Evolutionary conservation across 2,113 vertebrate genomes (phyloP).

Genomic region (Pithys albifrons): DNA sequence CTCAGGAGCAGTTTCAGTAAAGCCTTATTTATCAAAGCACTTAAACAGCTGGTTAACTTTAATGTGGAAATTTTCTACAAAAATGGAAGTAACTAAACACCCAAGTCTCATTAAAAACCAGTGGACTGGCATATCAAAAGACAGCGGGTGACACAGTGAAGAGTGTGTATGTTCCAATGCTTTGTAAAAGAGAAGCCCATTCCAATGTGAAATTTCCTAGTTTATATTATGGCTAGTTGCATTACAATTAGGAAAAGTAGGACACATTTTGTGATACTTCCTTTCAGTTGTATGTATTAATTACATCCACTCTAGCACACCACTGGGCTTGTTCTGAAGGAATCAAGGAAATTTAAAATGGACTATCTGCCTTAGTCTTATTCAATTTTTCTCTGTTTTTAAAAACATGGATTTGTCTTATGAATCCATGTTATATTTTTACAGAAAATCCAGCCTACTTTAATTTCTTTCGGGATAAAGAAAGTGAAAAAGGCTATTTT

Average conservation of each 20-base stretch:
- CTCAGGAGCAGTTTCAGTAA: not conserved
- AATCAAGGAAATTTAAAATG: not conserved
- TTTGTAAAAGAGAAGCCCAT: not conserved
- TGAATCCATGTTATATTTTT: not conserved
- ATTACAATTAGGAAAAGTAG: not conserved
- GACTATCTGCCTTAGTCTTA: not conserved
- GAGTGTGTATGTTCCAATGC: rapidly evolving
- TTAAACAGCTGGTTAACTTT: not conserved
- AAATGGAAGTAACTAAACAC: not conserved
- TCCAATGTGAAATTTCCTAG: not conserved
- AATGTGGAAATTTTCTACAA: not conserved
- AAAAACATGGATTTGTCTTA: not conserved
- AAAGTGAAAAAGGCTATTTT: not conserved
- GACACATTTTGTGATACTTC: not conserved
- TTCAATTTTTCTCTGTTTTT: not conserved
- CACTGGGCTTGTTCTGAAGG: not conserved
- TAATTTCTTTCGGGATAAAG: not conserved
- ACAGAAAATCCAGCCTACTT: not conserved
- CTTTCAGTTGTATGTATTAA: not conserved
- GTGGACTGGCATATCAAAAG: not conserved
- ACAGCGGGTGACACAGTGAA: not conserved
- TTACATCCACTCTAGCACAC: not conserved
- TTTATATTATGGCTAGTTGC: not conserved
- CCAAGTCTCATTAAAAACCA: not conserved
- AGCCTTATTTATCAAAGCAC: not conserved